phyloP scores from a whole-genome alignment of 2,797 vertebrate genomes.

The Ataeniobius toweri region DNA sequence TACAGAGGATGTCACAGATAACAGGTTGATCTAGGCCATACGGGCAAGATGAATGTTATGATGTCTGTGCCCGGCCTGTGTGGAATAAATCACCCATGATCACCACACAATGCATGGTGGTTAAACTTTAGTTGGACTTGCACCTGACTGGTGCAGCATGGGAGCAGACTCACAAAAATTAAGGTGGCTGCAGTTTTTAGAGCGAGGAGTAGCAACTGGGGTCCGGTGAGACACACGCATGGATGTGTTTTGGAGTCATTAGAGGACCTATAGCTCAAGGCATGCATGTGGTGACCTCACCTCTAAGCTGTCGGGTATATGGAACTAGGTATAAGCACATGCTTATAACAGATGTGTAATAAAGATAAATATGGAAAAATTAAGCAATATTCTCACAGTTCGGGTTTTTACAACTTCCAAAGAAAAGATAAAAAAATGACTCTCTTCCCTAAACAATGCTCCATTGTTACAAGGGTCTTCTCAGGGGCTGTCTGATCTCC shows the following conservation, averaged over 20 bases:
- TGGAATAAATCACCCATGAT: conserved; percentile 60
- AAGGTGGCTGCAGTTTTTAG: conserved; percentile 53
- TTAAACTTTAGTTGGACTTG: conserved; percentile 40
- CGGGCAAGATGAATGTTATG: conserved; percentile 57
- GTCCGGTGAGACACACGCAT: conserved; percentile 31
- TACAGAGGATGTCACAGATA: conserved; percentile 43
- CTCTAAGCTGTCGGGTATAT: conserved; percentile 4
- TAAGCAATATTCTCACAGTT: conserved; percentile 38
- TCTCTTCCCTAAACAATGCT: conserved; percentile 65
- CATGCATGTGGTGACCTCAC: conserved; percentile 19
- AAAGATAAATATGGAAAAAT: conserved; percentile 34
- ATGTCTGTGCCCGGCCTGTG: conserved; percentile 36
- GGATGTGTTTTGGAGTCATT: conserved; percentile 42
- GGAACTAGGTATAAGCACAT: conserved; percentile 31
- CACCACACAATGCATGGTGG: conserved; percentile 45
- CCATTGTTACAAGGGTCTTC: conserved; percentile 58
- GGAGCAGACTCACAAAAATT: conserved; percentile 38
- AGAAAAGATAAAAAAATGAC: conserved; percentile 14
- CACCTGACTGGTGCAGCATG: conserved; percentile 42
- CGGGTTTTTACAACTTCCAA: conserved; percentile 39
- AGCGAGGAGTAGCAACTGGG: conserved; percentile 20
- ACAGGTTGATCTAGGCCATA: conserved; percentile 49
- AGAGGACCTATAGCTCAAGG: conserved; percentile 28
- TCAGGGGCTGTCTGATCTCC: conserved; percentile 41
- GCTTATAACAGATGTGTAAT: conserved; percentile 31